phyloP scores from a whole-genome alignment of 1,140 invertebrate genomes.

The Ceratosolen solmsi region DNA sequence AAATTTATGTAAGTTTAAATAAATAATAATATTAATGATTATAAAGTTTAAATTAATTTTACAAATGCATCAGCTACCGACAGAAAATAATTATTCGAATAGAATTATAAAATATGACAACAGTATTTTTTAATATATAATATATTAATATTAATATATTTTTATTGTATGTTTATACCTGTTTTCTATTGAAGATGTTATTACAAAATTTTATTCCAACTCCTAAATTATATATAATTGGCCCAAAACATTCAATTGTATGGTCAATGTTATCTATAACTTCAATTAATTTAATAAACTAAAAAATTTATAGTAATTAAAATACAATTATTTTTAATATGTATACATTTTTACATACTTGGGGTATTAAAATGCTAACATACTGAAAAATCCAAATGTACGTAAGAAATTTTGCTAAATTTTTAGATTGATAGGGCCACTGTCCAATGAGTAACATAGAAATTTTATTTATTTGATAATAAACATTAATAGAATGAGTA shows the following conservation, averaged over 20 bases:
- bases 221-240: constrained; percentile 30
- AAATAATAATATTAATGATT: too few relatives aligned
- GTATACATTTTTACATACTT: background rate
- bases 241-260: background rate
- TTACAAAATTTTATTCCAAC: constrained; percentile 24
- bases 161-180: constrained; percentile 8
- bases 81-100: too few relatives aligned
- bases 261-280: constrained; percentile 3
- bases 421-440: constrained; percentile 33
- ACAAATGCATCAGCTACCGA: too few relatives aligned
- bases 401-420: background rate
- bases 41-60: too few relatives aligned
- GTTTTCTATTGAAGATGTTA: constrained; percentile 11
- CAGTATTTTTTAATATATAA: too few relatives aligned
- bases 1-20: too few relatives aligned
- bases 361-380: background rate
- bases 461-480: constrained; percentile 15
- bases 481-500: background rate
- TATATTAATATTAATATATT: background rate
- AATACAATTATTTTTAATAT: constrained; percentile 1
- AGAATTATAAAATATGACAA: too few relatives aligned
- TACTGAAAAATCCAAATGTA: constrained; percentile 41
- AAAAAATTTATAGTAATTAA: constrained; percentile 8
- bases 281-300: constrained; percentile 16
- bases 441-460: background rate